These are phyloP conservation scores for Cyclargus thomasi DNA, from an alignment of 1,140 invertebrate species.

Conservation along the genomic window DNA sequence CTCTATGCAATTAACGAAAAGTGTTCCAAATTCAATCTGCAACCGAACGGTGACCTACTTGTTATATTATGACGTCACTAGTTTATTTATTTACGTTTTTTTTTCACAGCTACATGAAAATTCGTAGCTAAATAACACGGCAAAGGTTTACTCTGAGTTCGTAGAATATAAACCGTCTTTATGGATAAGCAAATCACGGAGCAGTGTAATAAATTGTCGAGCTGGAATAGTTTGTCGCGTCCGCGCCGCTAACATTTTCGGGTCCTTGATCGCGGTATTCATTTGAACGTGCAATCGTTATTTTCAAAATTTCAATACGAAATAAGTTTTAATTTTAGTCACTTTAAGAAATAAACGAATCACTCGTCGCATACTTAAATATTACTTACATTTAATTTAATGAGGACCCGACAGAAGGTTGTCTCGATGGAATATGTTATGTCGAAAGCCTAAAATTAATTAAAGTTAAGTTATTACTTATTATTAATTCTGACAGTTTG, in stretches of 20 bases:
- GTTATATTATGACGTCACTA: slow-evolving; percentile 24
- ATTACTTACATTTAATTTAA: no score
- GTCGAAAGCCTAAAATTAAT: no score
- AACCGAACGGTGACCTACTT: slow-evolving; percentile 28
- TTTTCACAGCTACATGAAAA: not conserved
- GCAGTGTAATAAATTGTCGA: not conserved
- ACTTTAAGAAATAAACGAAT: no score
- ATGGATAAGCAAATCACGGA: not conserved
- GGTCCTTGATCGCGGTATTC: not conserved
- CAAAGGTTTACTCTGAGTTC: not conserved
- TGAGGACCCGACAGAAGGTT: no score
- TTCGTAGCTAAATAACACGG: not conserved
- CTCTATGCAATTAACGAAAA: slow-evolving; percentile 18
- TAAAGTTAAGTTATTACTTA: no score
- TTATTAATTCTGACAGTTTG: no score
- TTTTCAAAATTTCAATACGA: not conserved
- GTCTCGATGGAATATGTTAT: no score
- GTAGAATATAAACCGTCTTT: not conserved
- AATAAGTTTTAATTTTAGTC: no score
- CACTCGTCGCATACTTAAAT: no score
- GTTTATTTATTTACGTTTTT: slow-evolving; percentile 24
- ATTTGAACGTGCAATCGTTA: no score
- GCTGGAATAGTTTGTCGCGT: not conserved
- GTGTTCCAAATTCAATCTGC: slow-evolving; percentile 22
- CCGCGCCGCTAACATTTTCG: not conserved